These are phyloP conservation scores for Bellardia pandia DNA, from an alignment of 2,888 invertebrate genomes.

Conservation along the genomic window DNA sequence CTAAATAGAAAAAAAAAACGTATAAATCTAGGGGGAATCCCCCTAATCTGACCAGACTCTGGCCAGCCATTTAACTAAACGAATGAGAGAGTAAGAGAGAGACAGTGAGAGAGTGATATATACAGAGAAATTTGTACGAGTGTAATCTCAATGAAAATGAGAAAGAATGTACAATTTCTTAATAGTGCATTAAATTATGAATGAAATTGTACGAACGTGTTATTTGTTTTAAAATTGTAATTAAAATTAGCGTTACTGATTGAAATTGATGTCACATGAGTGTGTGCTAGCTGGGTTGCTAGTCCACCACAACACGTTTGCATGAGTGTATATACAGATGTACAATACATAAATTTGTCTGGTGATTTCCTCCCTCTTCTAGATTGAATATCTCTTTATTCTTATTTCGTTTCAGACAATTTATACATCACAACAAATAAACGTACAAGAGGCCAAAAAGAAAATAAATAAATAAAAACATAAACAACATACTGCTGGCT, in stretches of 20 bases:
- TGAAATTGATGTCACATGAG: constrained; percentile 66
- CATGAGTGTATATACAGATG: neutral
- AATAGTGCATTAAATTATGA: constrained; percentile 60
- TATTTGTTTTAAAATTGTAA: constrained; percentile 55
- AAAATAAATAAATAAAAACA: constrained; percentile 50
- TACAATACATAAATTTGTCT: constrained; percentile 10
- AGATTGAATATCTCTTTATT: constrained; percentile 9
- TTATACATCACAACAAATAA: constrained; percentile 57
- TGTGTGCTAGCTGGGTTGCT: constrained; percentile 3
- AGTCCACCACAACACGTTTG: neutral
- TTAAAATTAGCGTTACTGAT: constrained; percentile 60
- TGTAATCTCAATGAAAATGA: neutral
- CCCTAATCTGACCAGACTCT: too few relatives aligned
- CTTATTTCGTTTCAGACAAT: constrained; percentile 59
- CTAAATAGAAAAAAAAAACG: too few relatives aligned
- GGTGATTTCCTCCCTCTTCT: constrained; percentile 14
- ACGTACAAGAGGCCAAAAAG: neutral
- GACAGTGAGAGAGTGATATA: too few relatives aligned
- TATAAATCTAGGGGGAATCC: too few relatives aligned
- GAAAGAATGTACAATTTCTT: constrained; percentile 18
- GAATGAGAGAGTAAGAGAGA: constrained; percentile 1
- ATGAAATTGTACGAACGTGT: constrained; percentile 56
- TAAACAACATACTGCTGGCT: constrained; percentile 35
- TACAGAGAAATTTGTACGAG: neutral
- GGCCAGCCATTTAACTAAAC: neutral